Conservation (phyloP, 30 jellyfish, hydroid and myxozoan species). For the Sanderia malayensis region DNA sequence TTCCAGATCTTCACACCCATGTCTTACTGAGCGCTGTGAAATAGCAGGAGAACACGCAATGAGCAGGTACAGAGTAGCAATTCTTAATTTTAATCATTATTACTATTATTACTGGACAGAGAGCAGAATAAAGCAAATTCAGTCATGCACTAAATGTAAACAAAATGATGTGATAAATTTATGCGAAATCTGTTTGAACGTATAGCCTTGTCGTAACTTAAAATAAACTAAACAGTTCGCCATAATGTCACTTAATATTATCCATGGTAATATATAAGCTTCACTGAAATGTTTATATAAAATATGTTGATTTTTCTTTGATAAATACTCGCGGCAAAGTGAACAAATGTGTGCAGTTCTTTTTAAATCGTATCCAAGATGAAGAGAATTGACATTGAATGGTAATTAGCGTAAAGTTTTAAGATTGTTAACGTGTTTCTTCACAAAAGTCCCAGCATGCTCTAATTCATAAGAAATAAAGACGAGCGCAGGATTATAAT, state of each 20-base stretch:
- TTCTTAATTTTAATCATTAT: no score
- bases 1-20: no score
- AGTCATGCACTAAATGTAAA: not conserved
- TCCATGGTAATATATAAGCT: not conserved
- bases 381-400: not conserved
- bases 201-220: no score
- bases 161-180: no score
- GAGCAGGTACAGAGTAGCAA: not conserved
- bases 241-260: not conserved
- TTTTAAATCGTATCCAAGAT: not conserved
- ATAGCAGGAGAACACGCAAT: no score
- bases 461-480: not conserved
- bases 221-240: no score
- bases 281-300: not conserved
- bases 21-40: no score
- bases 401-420: not conserved
- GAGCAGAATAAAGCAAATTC: not conserved
- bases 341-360: slow-evolving; percentile 1
- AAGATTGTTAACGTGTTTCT: slow-evolving; percentile 1
- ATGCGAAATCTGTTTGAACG: no score
- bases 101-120: not conserved
- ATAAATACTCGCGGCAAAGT: not conserved
- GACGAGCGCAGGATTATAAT: not conserved
- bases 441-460: not conserved
- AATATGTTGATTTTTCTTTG: not conserved